Evolutionary conservation across 2,113 vertebrate species (phyloP).

Genomic region (Gavia stellata): DNA sequence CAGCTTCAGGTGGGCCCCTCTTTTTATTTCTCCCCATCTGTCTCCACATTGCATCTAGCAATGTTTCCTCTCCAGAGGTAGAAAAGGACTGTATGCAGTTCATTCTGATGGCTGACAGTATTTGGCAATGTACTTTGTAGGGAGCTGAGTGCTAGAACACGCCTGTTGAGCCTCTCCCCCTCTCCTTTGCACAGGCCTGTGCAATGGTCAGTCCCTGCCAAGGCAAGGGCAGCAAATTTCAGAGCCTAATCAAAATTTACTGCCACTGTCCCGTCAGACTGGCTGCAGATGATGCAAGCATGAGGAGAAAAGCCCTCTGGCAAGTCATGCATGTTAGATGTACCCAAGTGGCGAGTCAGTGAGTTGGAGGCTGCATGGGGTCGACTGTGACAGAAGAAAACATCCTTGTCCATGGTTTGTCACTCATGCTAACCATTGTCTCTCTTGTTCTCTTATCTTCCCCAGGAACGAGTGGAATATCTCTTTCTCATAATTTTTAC

Average conservation of each 20-base stretch:
- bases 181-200: not conserved
- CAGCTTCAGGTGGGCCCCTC: not conserved
- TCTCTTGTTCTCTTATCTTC: conserved; percentile 57
- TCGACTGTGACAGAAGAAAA: not conserved
- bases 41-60: not conserved
- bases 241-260: not conserved
- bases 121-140: not conserved
- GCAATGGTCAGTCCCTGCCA: not conserved
- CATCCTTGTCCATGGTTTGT: not conserved
- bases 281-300: accelerated
- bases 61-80: not conserved
- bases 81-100: not conserved
- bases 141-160: not conserved
- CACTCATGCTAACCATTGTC: not conserved
- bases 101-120: not conserved
- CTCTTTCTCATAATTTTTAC: conserved; percentile 99
- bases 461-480: conserved; percentile 98
- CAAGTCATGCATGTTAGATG: not conserved
- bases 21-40: not conserved
- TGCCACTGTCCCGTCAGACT: not conserved
- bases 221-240: not conserved
- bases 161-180: not conserved
- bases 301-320: not conserved
- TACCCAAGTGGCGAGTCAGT: not conserved
- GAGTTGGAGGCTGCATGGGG: not conserved